Base-by-base conservation (phyloP, 2,888 invertebrate genomes). In the Agrochola lychnidis region DNA sequence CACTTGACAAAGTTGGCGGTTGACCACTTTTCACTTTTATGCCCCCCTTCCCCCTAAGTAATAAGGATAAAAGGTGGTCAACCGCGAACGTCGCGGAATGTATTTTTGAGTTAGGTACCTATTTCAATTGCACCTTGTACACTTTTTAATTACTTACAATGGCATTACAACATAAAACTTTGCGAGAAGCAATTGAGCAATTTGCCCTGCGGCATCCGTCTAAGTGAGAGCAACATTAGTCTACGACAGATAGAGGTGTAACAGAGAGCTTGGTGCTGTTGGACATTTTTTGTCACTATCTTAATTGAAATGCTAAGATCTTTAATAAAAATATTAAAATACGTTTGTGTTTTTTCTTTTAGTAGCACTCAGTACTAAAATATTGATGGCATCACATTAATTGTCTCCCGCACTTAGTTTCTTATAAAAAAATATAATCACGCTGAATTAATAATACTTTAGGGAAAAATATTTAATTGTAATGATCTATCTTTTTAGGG, bases 151-250 rank as follows among this genome's bases (percentile, higher is more conserved):
- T 36, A 42, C 22, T n/a, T 12, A 16, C 22, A 48, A 57, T n/a
- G 4, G n/a, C 0, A 40, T 30, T 4, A 40, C 14, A 48, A 53
- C 22, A 61, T 16, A 30, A 30, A 51, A 30, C 22, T 19, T 14
- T 48, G 10, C 4, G 66, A 66, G 51, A 81, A 30, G 30, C 25
- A 71, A 81, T 77, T 66, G 40, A 25, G 16, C 19, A 51, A 51
- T 56, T 62, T 19, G 22, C 59, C 22, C 22, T 57, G 42, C 16
- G 16, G 19, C 64, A 63, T 73, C 30, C 53, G 66, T 77, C 36
- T 70, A 59, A 25, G 62, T 68, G 70, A 78, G 67, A 45, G 53
- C 12, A 42, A 30, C 73, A 82, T 77, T 78, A 73, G 53, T 82
- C 30, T 48, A n/a, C 14, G 40, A 3, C 22, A 45, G 48, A 36